A percentile compares a stretch with the other conserved stretches of the same genome.
Evolutionary conservation across 2,113 vertebrate species (phyloP).

Genomic region (Oncorhynchus gorbuscha): DNA sequence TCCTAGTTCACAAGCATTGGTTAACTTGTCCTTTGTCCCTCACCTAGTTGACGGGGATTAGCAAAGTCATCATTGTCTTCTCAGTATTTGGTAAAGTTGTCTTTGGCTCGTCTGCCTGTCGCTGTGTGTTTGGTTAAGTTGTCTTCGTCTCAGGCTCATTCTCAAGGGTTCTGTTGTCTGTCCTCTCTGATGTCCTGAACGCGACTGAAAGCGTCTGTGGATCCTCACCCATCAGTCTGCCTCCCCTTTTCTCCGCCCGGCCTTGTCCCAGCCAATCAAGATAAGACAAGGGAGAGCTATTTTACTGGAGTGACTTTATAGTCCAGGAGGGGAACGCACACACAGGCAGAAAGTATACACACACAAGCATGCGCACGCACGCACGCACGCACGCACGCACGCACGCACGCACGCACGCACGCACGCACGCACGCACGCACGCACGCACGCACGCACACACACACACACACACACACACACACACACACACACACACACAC

Average conservation of each 20-base stretch:
- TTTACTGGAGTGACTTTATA: conserved; percentile 48
- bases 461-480: not conserved
- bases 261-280: conserved; percentile 66
- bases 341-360: conserved; percentile 7
- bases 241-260: conserved; percentile 50
- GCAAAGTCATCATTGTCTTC: not conserved
- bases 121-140: not conserved
- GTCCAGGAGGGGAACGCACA: conserved; percentile 36
- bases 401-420: not conserved
- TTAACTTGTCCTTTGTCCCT: too few relatives aligned
- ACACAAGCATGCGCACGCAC: not conserved
- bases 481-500: not conserved
- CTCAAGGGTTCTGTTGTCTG: not conserved
- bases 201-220: conserved; percentile 56
- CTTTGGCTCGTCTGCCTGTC: conserved; percentile 6
- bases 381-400: not conserved
- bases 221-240: conserved; percentile 54
- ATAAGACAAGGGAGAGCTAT: conserved; percentile 48
- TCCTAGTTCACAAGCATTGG: not conserved
- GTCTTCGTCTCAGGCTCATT: not conserved
- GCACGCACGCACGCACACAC: not conserved
- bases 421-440: not conserved
- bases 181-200: conserved; percentile 11
- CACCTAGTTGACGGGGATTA: too few relatives aligned
- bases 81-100: not conserved